Base-by-base conservation (phyloP, 2,113 vertebrate species). In the Cryptotis parvus region DNA sequence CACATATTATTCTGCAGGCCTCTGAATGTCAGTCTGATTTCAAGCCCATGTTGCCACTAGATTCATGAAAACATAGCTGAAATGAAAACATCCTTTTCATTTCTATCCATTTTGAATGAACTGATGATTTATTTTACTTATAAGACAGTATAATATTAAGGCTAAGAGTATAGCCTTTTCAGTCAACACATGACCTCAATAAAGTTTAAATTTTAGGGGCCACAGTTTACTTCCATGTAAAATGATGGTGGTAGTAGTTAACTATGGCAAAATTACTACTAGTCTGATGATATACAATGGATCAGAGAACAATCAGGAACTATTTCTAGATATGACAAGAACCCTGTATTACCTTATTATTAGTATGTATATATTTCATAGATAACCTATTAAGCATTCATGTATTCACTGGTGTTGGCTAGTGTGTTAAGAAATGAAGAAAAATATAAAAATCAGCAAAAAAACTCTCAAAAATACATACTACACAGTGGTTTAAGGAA, bases 1-100 rank as follows among this genome's bases (percentile, higher is more conserved):
- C 55, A 58, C 20, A 58, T 58, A 6, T 58, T 73, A 41, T 20
- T 69, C 82, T 49, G 49, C 41, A 81, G 35, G 7, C 3, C 84
- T 96, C 65, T 91, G 26, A 66, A 81, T 49, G 43, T 63, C 31
- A 92, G n/a, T 94, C 58, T 92, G 77, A 87, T 90, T 72, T 80
- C 55, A 90, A 66, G 33, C 15, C 76, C 74, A 78, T 70, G 90
- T 43, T 6, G 58, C 61, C 76, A 85, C 9, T 73, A 84, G 87
- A 16, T 0, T 81, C 80, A 63, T 91, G 39, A 79, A 94, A 93
- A 94, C 18, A 31, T 0, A 27, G 37, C 9, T 91, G 43, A 85
- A 24, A 69, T 65, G 90, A n/a, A n/a, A n/a, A n/a, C n/a, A 68
- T 49, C 66, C 31, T 24, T 90, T 35, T 65, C 14, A 37, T 88